These are phyloP conservation scores for Polydrusus tereticollis DNA, from an alignment of 2,888 invertebrate genomes.

Conservation along the genomic window DNA sequence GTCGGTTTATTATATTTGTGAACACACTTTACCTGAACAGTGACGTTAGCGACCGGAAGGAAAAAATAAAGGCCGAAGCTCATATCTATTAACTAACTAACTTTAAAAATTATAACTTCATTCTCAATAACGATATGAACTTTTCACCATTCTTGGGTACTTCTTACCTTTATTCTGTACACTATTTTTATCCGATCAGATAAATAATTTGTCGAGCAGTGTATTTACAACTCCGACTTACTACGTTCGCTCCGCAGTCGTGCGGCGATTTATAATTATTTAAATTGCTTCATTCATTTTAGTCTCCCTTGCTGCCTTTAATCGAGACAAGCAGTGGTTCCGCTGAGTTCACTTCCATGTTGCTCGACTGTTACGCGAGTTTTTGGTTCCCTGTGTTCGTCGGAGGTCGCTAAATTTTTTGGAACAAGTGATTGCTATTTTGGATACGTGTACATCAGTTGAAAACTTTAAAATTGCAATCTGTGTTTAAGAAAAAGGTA, in stretches of 20 bases:
- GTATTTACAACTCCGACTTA: constrained; percentile 7
- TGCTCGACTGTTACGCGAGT: constrained; percentile 27
- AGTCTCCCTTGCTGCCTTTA: constrained; percentile 30
- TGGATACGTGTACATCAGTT: constrained; percentile 15
- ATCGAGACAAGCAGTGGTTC: constrained; percentile 31
- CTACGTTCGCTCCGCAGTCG: constrained; percentile 1
- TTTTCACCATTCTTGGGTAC: too few relatives aligned
- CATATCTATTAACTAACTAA: too few relatives aligned
- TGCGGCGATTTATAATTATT: constrained; percentile 35
- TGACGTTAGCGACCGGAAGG: too few relatives aligned
- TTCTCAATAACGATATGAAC: too few relatives aligned
- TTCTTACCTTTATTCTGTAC: too few relatives aligned
- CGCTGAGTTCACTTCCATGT: constrained; percentile 19
- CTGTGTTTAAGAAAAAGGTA: not conserved
- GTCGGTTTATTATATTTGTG: too few relatives aligned
- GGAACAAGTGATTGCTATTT: constrained; percentile 19
- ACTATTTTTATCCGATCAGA: not conserved
- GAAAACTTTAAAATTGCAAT: too few relatives aligned
- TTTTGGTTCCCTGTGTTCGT: constrained; percentile 19
- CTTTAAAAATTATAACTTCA: too few relatives aligned
- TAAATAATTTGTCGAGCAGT: not conserved
- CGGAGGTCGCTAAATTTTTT: constrained; percentile 7
- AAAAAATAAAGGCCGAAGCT: too few relatives aligned
- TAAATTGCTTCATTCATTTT: constrained; percentile 38
- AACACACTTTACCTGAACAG: too few relatives aligned